A percentile compares a stretch with the other conserved stretches of the same genome.
Evolutionary conservation across 2,888 invertebrate species (phyloP).

Genomic region (Chorisops tibialis): DNA sequence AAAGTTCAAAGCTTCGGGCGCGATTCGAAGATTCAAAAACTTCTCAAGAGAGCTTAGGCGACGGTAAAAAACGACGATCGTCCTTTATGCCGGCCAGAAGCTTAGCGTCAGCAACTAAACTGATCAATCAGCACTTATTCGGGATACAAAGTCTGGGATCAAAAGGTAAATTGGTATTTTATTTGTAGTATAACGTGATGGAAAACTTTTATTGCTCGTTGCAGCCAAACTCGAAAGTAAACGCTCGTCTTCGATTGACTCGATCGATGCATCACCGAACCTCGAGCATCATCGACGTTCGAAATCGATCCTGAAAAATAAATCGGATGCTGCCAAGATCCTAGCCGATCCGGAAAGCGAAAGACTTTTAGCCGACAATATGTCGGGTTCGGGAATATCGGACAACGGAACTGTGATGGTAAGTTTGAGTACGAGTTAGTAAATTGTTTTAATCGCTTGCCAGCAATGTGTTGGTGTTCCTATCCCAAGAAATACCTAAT

Average conservation of each 20-base stretch:
- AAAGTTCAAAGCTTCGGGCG: conserved; percentile 55
- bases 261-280: conserved; percentile 65
- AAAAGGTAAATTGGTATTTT: conserved; percentile 42
- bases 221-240: conserved; percentile 57
- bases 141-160: conserved; percentile 57
- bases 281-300: conserved; percentile 65
- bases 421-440: conserved; percentile 3
- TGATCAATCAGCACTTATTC: conserved; percentile 72
- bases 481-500: too few relatives aligned
- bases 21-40: conserved; percentile 55
- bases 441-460: too few relatives aligned
- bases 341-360: conserved; percentile 70
- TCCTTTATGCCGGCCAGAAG: conserved; percentile 64
- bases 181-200: neutral
- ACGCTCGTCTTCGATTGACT: conserved; percentile 67
- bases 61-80: conserved; percentile 52
- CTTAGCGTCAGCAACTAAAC: conserved; percentile 66
- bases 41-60: conserved; percentile 57
- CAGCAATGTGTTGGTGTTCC: too few relatives aligned
- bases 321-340: conserved; percentile 62
- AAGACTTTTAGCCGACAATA: conserved; percentile 66
- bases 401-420: conserved; percentile 55
- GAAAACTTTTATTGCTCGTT: conserved; percentile 7
- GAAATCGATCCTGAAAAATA: conserved; percentile 71
- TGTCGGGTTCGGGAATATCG: conserved; percentile 58